Conservation (phyloP, 30 jellyfish, hydroid and myxozoan genomes). For the Phacellophora camtschatica region DNA sequence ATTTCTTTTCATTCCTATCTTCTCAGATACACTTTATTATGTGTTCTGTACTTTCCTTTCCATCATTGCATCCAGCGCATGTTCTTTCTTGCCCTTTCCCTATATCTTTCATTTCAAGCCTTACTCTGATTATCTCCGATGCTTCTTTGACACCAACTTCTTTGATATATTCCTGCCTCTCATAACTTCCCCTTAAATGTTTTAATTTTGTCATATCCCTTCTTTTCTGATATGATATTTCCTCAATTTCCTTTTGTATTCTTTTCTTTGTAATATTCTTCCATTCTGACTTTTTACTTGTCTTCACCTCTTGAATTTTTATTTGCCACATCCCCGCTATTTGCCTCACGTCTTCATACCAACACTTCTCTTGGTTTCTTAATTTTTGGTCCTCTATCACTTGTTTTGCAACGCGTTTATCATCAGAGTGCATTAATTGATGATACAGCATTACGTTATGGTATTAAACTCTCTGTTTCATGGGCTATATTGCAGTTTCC, state of each 20-base stretch:
- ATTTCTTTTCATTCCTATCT: neutral
- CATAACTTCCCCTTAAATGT: conserved; percentile 4
- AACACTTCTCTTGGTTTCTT: conserved; percentile 6
- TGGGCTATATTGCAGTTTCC: conserved; percentile 2
- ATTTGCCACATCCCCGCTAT: neutral
- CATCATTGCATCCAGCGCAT: neutral
- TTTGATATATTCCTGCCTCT: neutral
- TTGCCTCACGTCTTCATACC: conserved; percentile 9
- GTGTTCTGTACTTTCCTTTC: neutral
- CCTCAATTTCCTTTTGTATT: neutral
- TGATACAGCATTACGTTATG: conserved; percentile 1
- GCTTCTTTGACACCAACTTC: conserved; percentile 8
- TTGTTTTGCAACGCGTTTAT: neutral
- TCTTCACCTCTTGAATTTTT: neutral
- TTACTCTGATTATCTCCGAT: neutral
- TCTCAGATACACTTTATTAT: neutral
- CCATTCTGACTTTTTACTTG: neutral
- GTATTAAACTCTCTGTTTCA: neutral
- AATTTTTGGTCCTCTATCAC: conserved; percentile 2
- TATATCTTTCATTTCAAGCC: too few species aligned
- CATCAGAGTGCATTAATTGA: conserved; percentile 9
- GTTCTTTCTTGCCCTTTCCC: neutral
- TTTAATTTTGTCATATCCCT: conserved; percentile 2
- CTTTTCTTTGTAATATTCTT: neutral
- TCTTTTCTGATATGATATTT: neutral